Percentiles rank a stretch among this genome's conserved stretches.
Evolutionary conservation across 2,888 invertebrate genomes (phyloP).

Genomic region (Leptarthrus brevirostris): DNA sequence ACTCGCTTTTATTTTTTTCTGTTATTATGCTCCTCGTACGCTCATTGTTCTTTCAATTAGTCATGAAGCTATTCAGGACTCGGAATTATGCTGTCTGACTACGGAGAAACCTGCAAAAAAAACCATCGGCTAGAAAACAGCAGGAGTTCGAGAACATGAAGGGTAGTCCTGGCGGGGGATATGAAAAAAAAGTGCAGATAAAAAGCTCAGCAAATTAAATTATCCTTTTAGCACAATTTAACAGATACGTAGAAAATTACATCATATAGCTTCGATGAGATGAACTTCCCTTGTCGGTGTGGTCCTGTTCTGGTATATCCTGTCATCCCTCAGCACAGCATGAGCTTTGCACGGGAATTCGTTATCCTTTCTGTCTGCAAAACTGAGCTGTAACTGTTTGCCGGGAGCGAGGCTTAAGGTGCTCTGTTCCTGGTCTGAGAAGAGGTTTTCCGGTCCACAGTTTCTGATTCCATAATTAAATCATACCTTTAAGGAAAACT

Average conservation of each 20-base stretch:
- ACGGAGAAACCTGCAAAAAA: neutral
- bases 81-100: neutral
- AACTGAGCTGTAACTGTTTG: neutral
- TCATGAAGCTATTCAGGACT: neutral
- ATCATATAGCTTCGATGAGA: neutral
- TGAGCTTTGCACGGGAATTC: neutral
- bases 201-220: neutral
- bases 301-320: no score
- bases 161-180: neutral
- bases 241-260: neutral
- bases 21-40: no score
- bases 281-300: no score
- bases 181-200: no score
- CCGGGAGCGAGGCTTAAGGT: neutral
- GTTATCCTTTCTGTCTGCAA: neutral
- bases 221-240: neutral
- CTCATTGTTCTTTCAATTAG: neutral
- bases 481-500: neutral
- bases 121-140: neutral
- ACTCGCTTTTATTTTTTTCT: no score
- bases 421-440: neutral
- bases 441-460: neutral
- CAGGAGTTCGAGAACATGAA: neutral
- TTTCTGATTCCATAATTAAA: conserved; percentile 3
- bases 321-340: neutral